Evolutionary conservation across 2,888 invertebrate genomes (phyloP).

Genomic region (Argyresthia albistria): DNA sequence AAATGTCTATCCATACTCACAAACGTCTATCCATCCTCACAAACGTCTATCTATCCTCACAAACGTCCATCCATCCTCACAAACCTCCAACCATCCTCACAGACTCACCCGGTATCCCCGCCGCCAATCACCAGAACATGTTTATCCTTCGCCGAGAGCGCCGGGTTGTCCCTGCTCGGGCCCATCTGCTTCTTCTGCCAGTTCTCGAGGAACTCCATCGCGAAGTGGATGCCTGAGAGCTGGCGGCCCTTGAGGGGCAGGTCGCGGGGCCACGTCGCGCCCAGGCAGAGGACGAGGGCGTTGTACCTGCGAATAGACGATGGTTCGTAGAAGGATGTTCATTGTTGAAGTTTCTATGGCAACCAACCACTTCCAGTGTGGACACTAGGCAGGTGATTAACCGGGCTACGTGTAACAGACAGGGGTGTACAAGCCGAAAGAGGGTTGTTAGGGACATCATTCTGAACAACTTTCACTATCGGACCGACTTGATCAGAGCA

Average conservation of each 20-base stretch:
- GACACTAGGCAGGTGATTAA: too few species aligned
- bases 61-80: neutral
- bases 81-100: neutral
- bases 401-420: too few species aligned
- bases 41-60: too few species aligned
- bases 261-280: slow-evolving; percentile 98
- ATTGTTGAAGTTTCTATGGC: too few species aligned
- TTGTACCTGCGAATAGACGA: slow-evolving; percentile 82
- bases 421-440: too few species aligned
- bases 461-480: too few species aligned
- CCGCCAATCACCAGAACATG: slow-evolving; percentile 93
- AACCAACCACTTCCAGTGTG: too few species aligned
- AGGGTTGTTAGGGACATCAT: too few species aligned
- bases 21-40: too few species aligned
- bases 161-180: slow-evolving; percentile 24
- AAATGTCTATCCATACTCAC: too few species aligned
- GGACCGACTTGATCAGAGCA: too few species aligned
- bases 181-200: slow-evolving; percentile 97
- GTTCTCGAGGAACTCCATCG: slow-evolving; percentile 96
- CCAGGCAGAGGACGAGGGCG: slow-evolving; percentile 91
- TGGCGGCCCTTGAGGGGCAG: slow-evolving; percentile 88
- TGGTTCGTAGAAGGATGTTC: too few species aligned
- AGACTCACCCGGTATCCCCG: slow-evolving; percentile 83
- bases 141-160: slow-evolving; percentile 90
- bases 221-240: slow-evolving; percentile 94